These are phyloP conservation scores for Dicentrarchus labrax DNA, from an alignment of 2,113 vertebrate genomes.

Conservation along the genomic window DNA sequence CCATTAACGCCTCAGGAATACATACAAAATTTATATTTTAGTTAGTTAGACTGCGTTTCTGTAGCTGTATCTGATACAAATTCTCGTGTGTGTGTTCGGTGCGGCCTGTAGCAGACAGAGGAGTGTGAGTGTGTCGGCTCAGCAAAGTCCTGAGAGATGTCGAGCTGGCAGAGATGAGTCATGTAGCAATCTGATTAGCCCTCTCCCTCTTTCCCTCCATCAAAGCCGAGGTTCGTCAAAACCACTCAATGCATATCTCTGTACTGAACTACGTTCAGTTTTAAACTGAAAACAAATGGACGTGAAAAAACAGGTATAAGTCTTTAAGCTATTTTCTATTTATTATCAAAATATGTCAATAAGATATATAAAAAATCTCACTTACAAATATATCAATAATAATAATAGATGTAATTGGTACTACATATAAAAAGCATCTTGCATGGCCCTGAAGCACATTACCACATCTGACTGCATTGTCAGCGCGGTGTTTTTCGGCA, in stretches of 20 bases:
- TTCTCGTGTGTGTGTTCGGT: not conserved
- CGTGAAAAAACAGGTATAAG: not conserved
- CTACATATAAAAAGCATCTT: conserved; percentile 8
- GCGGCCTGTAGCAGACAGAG: conserved; percentile 1
- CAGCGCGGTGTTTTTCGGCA: conserved; percentile 17
- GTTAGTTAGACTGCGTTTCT: not conserved
- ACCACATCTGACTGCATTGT: conserved; percentile 8
- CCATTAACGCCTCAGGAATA: not conserved
- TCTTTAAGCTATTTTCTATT: conserved; percentile 27
- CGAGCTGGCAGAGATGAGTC: conserved; percentile 32
- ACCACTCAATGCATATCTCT: not conserved
- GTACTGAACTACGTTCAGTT: not conserved
- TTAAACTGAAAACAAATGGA: not conserved
- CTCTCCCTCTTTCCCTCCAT: conserved; percentile 11
- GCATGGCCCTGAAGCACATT: conserved; percentile 12
- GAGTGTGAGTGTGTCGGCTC: conserved; percentile 25
- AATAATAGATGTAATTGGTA: not conserved
- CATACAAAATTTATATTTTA: not conserved
- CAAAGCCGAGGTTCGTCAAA: conserved; percentile 21
- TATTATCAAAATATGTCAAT: conserved; percentile 57
- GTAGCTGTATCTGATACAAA: not conserved
- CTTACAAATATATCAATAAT: conserved; percentile 11
- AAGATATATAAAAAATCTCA: conserved; percentile 1
- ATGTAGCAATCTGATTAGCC: conserved; percentile 36
- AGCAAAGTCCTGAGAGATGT: conserved; percentile 31